Percentiles rank a stretch among this genome's conserved stretches.
phyloP scores from a whole-genome alignment of 2,797 vertebrate species.

The Anniella stebbinsi region DNA sequence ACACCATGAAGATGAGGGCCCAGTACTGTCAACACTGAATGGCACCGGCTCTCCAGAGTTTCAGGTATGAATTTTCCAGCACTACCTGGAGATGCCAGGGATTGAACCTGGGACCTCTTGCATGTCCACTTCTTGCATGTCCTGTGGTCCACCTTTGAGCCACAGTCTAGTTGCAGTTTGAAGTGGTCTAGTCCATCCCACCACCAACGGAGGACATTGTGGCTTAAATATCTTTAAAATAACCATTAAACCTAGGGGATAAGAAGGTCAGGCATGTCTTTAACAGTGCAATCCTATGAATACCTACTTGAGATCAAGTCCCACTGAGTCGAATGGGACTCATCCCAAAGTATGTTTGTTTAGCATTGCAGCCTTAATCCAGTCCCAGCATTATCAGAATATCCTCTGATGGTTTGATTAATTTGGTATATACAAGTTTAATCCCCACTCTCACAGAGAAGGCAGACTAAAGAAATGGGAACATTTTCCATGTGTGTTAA shows the following conservation, averaged over 20 bases:
- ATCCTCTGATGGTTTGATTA: not conserved
- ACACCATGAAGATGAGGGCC: too few species aligned
- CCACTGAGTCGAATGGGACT: not conserved
- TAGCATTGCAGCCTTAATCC: not conserved
- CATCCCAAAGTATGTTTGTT: not conserved
- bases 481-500: not conserved
- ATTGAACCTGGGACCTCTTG: too few species aligned
- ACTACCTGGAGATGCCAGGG: too few species aligned
- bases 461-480: constrained; percentile 28
- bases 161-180: not conserved
- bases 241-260: not conserved
- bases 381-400: not conserved
- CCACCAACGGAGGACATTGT: not conserved
- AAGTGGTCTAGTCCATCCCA: not conserved
- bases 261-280: not conserved
- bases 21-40: too few species aligned
- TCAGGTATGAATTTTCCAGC: too few species aligned
- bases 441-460: constrained; percentile 35
- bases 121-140: too few species aligned
- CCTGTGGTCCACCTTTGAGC: too few species aligned
- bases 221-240: not conserved
- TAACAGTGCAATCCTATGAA: not conserved
- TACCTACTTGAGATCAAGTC: not conserved
- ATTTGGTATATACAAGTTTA: not conserved
- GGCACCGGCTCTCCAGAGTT: too few species aligned